Conservation (phyloP, 2,888 invertebrate species). For the Erynnis tages region DNA sequence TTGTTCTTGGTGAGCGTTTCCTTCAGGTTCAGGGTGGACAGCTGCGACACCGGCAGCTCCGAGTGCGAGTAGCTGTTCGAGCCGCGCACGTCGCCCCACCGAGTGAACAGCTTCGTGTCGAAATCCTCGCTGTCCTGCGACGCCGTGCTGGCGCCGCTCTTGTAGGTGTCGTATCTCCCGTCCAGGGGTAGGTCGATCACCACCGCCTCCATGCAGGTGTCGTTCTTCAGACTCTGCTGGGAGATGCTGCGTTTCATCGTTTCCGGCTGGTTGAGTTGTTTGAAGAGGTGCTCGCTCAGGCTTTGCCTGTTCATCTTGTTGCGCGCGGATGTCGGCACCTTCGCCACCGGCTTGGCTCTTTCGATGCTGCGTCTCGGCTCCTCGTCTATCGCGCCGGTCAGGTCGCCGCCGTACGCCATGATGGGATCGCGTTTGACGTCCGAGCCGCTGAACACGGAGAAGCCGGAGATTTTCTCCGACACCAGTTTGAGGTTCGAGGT, state of each 20-base stretch:
- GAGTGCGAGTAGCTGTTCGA: constrained; percentile 73
- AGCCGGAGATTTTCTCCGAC: constrained; percentile 70
- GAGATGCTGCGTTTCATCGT: constrained; percentile 61
- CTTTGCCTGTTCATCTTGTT: constrained; percentile 54
- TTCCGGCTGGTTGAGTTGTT: constrained; percentile 31
- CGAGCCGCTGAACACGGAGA: constrained; percentile 60
- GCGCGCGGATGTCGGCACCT: constrained; percentile 28
- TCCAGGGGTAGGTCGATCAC: constrained; percentile 64
- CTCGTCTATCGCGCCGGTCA: constrained; percentile 40
- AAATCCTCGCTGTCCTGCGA: constrained; percentile 43
- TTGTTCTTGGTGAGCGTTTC: constrained; percentile 42
- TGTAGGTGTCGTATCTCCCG: constrained; percentile 49
- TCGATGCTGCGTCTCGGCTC: constrained; percentile 44
- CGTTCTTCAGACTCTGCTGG: constrained; percentile 65
- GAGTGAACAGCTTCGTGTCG: constrained; percentile 49
- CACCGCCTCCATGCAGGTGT: constrained; percentile 66
- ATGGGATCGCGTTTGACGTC: constrained; percentile 59
- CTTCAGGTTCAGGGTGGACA: constrained; percentile 65
- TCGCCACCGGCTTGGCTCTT: constrained; percentile 43
- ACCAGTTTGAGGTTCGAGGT: constrained; percentile 68
- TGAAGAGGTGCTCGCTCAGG: constrained; percentile 57
- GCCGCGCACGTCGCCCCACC: constrained; percentile 74
- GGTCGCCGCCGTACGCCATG: constrained; percentile 60
- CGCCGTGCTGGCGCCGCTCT: constrained; percentile 47
- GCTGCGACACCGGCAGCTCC: constrained; percentile 60